Evolutionary conservation across 2,113 vertebrate genomes (phyloP).

Genomic region (Tragelaphus strepsiceros): DNA sequence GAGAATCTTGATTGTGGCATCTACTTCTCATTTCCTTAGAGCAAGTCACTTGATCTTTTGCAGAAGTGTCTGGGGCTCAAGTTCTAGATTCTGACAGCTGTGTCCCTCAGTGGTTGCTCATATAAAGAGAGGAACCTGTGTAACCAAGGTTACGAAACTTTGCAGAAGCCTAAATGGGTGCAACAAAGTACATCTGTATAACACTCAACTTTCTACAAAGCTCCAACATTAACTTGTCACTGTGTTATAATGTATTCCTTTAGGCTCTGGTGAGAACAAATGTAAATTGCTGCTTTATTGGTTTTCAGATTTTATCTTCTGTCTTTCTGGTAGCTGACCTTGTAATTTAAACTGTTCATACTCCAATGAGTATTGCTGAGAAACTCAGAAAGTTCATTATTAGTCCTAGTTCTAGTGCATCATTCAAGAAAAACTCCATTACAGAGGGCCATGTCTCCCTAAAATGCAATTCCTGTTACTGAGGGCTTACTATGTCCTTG

Average conservation of each 20-base stretch:
- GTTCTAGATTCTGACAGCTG: neutral
- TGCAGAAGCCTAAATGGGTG: neutral
- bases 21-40: neutral
- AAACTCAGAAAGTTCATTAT: slow-evolving; percentile 6
- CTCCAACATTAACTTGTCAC: slow-evolving; percentile 8
- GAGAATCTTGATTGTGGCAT: neutral
- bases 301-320: slow-evolving; percentile 13
- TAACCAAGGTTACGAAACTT: neutral
- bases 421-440: neutral
- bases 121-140: neutral
- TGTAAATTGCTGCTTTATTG: slow-evolving; percentile 19
- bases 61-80: neutral
- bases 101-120: neutral
- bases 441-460: neutral
- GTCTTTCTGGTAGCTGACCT: slow-evolving; percentile 42
- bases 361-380: neutral
- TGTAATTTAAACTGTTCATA: slow-evolving; percentile 43
- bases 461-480: neutral
- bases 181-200: neutral
- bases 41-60: neutral
- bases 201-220: neutral
- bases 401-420: neutral
- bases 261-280: slow-evolving; percentile 8
- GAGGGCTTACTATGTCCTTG: neutral
- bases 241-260: neutral